Base-by-base conservation (phyloP, 2,113 vertebrate genomes). In the Piliocolobus tephrosceles region DNA sequence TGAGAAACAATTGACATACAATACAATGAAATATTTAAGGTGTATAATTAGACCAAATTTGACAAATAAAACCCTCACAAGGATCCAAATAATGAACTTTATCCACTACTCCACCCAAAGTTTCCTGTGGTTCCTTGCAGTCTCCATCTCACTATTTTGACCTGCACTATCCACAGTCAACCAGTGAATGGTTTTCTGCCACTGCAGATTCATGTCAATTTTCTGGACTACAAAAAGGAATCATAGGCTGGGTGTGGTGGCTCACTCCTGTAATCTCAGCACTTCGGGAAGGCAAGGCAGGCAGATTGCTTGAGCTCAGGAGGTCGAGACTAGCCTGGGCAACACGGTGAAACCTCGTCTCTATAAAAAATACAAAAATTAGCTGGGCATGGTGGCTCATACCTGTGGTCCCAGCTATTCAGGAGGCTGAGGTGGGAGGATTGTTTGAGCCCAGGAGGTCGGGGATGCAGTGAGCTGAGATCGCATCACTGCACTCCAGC, bases 121-220 rank as follows among this genome's bases (percentile, higher is more conserved):
- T 6, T 23, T 50, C 68, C 22, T 3, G 2, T 17, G 10, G 68
- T n/a, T 30, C 13, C 17, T 55, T 7, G 32, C 20, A 18, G n/a
- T 27, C 25, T 61, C 38, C 38, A 6, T 8, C 22, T 25, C 18
- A 2, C 16, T 12, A 3, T 2, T 35, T 7, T 7, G 6, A 4
- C 18, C 70, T 2, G 5, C 1, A 2, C 35, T 38, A 8, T 12
- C 47, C 27, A 30, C 25, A 10, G 12, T 14, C 16, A 7, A 12
- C 5, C 75, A 23, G 23, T 6, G 55, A 45, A 5, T 25, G 61
- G 35, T 45, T 75, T 30, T 55, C 75, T 66, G 43, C 43, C 55
- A 10, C 13, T 3, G 12, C 2, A 10, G 22, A 66, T 57, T 43
- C 23, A 45, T 30, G 11, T n/a, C 64, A 43, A 45, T 47, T 87